Conservation (phyloP, 2,113 vertebrate species). For the Zosterops hypoxanthus region DNA sequence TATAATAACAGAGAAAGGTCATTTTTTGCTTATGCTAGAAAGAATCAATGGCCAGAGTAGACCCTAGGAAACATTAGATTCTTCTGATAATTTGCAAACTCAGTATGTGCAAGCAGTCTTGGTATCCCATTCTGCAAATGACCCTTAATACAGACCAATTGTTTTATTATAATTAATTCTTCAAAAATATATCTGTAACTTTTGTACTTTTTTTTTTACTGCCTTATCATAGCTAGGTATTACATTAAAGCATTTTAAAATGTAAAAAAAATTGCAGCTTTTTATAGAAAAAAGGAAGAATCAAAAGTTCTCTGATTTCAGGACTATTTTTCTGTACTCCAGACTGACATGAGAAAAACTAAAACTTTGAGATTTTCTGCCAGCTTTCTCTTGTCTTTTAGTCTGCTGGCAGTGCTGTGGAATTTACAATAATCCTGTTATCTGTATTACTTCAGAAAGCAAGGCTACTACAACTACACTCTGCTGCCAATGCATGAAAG, state of each 20-base stretch:
- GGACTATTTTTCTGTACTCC: not conserved
- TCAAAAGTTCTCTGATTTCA: not conserved
- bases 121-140: not conserved
- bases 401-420: slow-evolving; percentile 36
- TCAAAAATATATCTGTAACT: not conserved
- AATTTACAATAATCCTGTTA: slow-evolving; percentile 55
- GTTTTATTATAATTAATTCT: not conserved
- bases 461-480: slow-evolving; percentile 22
- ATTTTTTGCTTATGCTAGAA: not conserved
- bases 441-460: slow-evolving; percentile 52
- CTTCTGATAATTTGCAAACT: not conserved
- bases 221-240: not conserved
- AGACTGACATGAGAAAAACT: not conserved
- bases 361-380: slow-evolving; percentile 17
- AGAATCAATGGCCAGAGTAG: not conserved
- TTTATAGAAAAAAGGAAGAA: not conserved
- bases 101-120: not conserved
- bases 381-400: slow-evolving; percentile 30
- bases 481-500: slow-evolving; percentile 36
- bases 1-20: not conserved
- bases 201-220: not conserved
- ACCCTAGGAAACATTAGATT: not conserved
- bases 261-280: not conserved
- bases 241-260: not conserved
- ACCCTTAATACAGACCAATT: not conserved